phyloP scores from a whole-genome alignment of 2,888 invertebrate genomes.

The Perizoma flavofasciatum region DNA sequence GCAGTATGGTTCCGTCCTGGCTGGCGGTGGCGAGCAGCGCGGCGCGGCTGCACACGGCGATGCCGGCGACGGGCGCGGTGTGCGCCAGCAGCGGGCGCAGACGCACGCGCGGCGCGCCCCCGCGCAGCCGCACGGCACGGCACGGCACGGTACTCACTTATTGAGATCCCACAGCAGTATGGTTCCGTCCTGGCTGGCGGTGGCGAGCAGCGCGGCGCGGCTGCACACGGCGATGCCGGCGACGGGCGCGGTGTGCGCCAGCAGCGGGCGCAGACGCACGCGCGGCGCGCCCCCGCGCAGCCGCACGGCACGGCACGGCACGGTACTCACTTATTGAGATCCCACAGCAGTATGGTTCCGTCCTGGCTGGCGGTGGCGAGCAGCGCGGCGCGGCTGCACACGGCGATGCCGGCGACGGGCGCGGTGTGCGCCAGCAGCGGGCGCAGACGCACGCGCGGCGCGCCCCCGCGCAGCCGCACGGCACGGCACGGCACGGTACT shows the following conservation, averaged over 20 bases:
- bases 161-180: conserved; percentile 95
- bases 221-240: conserved; percentile 87
- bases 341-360: conserved; percentile 92
- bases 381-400: conserved; percentile 90
- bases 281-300: too few species aligned
- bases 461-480: too few species aligned
- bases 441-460: conserved; percentile 48
- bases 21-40: conserved; percentile 90
- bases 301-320: not conserved
- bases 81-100: conserved; percentile 42
- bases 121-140: too few species aligned
- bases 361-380: conserved; percentile 89
- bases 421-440: conserved; percentile 44
- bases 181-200: conserved; percentile 88
- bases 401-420: conserved; percentile 85
- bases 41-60: conserved; percentile 88
- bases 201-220: conserved; percentile 90
- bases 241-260: conserved; percentile 69
- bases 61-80: conserved; percentile 81
- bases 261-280: conserved; percentile 41
- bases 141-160: conserved; percentile 66
- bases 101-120: conserved; percentile 49
- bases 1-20: conserved; percentile 87
- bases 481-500: conserved; percentile 29
- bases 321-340: conserved; percentile 86